phyloP scores from a whole-genome alignment of 2,888 invertebrate genomes.

The Tenodera sinensis region DNA sequence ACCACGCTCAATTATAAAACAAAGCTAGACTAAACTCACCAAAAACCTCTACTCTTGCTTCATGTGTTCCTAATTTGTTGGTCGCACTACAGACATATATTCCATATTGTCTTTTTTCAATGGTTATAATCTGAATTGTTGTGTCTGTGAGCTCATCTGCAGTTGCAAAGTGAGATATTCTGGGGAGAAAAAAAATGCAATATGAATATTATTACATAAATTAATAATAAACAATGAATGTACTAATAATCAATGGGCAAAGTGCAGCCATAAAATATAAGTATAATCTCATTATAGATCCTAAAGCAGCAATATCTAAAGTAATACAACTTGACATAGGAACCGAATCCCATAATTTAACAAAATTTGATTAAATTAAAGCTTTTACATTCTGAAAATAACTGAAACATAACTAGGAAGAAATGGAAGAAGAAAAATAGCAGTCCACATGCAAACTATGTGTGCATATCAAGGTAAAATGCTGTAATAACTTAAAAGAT shows the following conservation, averaged over 20 bases:
- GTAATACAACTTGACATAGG: too few relatives aligned
- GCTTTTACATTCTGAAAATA: too few relatives aligned
- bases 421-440: too few relatives aligned
- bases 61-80: constrained; percentile 81
- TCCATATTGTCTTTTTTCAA: constrained; percentile 87
- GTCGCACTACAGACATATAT: constrained; percentile 81
- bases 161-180: constrained; percentile 85
- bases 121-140: constrained; percentile 81
- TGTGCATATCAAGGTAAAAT: too few relatives aligned
- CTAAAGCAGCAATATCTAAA: too few relatives aligned
- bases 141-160: constrained; percentile 91
- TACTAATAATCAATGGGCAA: background rate
- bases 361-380: too few relatives aligned
- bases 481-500: too few relatives aligned
- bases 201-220: background rate
- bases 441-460: too few relatives aligned
- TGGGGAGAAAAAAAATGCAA: constrained; percentile 40
- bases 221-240: background rate
- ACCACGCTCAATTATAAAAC: background rate
- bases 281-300: too few relatives aligned
- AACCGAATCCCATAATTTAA: too few relatives aligned
- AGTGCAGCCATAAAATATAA: background rate
- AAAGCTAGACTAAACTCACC: constrained; percentile 55
- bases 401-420: too few relatives aligned
- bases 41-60: constrained; percentile 75